These are phyloP conservation scores for Gadopsis bispinosus DNA, from an alignment of 2,797 vertebrate species.

Conservation along the genomic window DNA sequence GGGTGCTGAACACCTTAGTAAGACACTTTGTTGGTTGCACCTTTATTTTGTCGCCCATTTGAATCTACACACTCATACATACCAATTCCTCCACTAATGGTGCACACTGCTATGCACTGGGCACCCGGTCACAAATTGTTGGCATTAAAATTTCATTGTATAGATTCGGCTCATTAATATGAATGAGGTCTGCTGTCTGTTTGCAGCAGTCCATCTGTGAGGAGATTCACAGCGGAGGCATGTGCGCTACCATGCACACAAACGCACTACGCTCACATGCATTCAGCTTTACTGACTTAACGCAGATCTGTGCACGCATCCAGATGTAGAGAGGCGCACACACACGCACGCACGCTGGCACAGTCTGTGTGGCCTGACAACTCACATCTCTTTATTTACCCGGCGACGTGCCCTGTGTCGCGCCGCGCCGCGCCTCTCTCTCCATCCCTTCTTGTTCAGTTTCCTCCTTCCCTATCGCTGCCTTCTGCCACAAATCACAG, in stretches of 20 bases:
- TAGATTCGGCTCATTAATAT: conserved; percentile 86
- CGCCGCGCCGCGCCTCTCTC: conserved; percentile 48
- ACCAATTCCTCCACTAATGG: conserved; percentile 49
- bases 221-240: conserved; percentile 49
- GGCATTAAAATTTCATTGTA: conserved; percentile 83
- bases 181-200: conserved; percentile 80
- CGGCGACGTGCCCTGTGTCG: conserved; percentile 46
- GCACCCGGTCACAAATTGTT: conserved; percentile 71
- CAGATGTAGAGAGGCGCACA: conserved; percentile 1
- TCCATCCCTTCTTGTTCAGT: conserved; percentile 56
- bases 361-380: conserved; percentile 54
- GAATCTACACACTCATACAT: conserved; percentile 27
- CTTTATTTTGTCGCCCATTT: conserved; percentile 39
- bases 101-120: conserved; percentile 47
- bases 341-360: conserved; percentile 18
- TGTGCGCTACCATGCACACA: conserved; percentile 39
- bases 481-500: conserved; percentile 71
- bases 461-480: conserved; percentile 60
- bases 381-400: conserved; percentile 72
- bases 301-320: conserved; percentile 28
- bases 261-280: conserved; percentile 17
- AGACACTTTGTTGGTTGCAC: conserved; percentile 7
- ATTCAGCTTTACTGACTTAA: conserved; percentile 56
- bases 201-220: conserved; percentile 82
- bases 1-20: conserved; percentile 2